phyloP scores from a whole-genome alignment of 1,140 invertebrate species.

The Hylyphantes graminicola region DNA sequence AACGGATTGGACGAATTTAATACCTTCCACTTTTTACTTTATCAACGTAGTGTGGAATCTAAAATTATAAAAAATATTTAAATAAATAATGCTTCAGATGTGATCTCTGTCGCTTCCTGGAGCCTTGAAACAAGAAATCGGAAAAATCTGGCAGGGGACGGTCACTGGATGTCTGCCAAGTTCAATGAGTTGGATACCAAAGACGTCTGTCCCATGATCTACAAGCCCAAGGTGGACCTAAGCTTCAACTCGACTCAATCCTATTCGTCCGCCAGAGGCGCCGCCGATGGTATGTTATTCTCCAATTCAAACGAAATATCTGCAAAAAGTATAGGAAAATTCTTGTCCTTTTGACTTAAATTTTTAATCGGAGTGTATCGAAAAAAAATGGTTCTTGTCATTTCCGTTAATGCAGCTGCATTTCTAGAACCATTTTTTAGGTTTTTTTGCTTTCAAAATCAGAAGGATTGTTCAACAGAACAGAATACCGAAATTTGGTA shows the following conservation, averaged over 20 bases:
- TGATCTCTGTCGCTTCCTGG: slow-evolving; percentile 12
- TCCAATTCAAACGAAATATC: background rate
- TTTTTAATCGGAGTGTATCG: too few relatives aligned
- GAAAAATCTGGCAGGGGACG: background rate
- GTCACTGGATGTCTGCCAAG: slow-evolving; percentile 10
- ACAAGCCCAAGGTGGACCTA: background rate
- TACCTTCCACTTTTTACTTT: too few relatives aligned
- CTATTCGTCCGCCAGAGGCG: slow-evolving; percentile 29
- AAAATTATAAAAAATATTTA: too few relatives aligned
- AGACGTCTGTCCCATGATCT: slow-evolving; percentile 34
- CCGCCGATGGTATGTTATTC: slow-evolving; percentile 40
- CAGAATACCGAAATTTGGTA: too few relatives aligned
- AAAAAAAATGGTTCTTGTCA: too few relatives aligned
- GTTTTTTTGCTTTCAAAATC: too few relatives aligned
- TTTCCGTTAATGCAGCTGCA: too few relatives aligned
- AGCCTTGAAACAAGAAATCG: background rate
- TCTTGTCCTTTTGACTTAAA: background rate
- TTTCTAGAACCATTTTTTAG: too few relatives aligned
- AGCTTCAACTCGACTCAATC: background rate
- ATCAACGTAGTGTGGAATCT: too few relatives aligned
- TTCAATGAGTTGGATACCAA: background rate
- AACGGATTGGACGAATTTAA: too few relatives aligned
- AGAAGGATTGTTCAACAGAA: too few relatives aligned
- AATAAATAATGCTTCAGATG: background rate
- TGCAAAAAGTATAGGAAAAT: background rate